A percentile compares a stretch with the other conserved stretches of the same genome.
phyloP scores from a whole-genome alignment of 2,113 vertebrate genomes.

The Ellobius talpinus region DNA sequence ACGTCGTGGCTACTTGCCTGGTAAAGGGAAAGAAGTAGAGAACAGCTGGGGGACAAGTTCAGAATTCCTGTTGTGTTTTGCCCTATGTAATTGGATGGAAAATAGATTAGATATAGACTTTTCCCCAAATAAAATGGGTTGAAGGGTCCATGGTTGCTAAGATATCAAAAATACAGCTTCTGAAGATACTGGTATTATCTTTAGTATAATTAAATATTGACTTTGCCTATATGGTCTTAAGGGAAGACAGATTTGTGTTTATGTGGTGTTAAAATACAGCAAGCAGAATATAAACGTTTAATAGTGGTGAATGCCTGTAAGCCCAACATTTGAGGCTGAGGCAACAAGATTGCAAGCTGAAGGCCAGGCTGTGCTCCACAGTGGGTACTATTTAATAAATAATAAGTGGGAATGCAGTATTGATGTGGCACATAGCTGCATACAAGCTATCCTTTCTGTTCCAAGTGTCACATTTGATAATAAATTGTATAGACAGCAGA shows the following conservation, averaged over 20 bases:
- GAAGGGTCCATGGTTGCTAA: neutral
- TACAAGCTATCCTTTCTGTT: neutral
- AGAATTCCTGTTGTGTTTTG: neutral
- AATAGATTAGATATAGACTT: neutral
- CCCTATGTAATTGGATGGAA: neutral
- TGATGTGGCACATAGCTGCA: neutral
- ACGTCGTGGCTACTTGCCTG: neutral
- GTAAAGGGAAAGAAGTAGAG: neutral
- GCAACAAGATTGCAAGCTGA: neutral
- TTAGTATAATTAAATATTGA: conserved; percentile 27
- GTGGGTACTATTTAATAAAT: neutral
- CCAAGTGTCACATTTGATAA: neutral
- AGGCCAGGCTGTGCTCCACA: neutral
- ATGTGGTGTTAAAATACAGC: conserved; percentile 40
- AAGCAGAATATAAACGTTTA: neutral
- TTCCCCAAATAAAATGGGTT: neutral
- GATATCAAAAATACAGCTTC: neutral
- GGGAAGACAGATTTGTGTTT: conserved; percentile 43
- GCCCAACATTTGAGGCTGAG: neutral
- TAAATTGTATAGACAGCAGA: neutral
- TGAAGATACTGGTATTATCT: conserved; percentile 32
- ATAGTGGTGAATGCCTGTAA: neutral
- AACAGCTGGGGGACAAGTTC: neutral
- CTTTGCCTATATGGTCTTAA: neutral
- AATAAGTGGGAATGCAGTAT: neutral